These are phyloP conservation scores for Drosophila yakuba DNA, from an alignment of 1,140 invertebrate genomes.

Conservation along the genomic window DNA sequence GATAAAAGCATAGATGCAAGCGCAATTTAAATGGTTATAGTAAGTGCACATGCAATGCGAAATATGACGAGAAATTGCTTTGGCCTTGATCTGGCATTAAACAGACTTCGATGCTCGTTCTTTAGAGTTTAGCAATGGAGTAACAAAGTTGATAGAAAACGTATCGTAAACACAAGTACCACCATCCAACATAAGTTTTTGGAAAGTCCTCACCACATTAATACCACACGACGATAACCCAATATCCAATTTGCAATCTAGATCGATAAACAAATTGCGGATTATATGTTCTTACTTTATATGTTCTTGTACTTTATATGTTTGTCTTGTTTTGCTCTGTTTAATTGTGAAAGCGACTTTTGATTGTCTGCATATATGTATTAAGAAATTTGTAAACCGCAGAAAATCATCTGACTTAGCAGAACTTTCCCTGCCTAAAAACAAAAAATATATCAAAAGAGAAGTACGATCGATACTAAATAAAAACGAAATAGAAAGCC, in stretches of 20 bases:
- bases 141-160: conserved; percentile 12
- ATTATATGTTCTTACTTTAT: not conserved
- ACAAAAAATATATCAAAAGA: not conserved
- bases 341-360: not conserved
- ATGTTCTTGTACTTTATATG: not conserved
- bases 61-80: conserved; percentile 29
- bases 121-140: conserved; percentile 19
- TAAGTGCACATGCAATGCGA: conserved; percentile 20
- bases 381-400: conserved; percentile 12
- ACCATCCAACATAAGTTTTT: conserved; percentile 18
- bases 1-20: conserved; percentile 17
- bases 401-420: conserved; percentile 24
- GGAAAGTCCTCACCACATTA: conserved; percentile 4
- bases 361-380: not conserved
- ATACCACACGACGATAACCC: conserved; percentile 2
- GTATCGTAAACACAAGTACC: conserved; percentile 47
- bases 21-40: conserved; percentile 21
- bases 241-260: not conserved
- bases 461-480: conserved; percentile 33
- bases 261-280: not conserved
- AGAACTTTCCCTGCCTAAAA: conserved; percentile 22
- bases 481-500: conserved; percentile 32
- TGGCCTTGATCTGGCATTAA: conserved; percentile 46
- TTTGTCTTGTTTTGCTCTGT: conserved; percentile 4
- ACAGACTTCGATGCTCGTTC: conserved; percentile 31